Conservation (phyloP, 2,888 invertebrate genomes). For the Stomorhina lunata region DNA sequence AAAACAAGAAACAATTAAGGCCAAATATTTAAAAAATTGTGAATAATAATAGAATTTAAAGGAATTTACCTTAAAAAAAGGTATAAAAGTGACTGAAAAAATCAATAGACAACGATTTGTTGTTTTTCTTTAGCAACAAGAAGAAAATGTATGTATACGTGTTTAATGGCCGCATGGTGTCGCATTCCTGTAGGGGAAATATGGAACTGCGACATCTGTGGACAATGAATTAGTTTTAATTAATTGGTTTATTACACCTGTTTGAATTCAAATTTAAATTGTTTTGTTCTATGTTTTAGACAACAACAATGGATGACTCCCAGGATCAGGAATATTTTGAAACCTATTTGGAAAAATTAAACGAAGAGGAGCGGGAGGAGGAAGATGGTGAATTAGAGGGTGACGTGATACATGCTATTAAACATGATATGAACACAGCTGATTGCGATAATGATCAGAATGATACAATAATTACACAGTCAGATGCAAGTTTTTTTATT, state of each 20-base stretch:
- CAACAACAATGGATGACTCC: neutral
- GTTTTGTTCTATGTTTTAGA: neutral
- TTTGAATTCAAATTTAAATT: conserved; percentile 42
- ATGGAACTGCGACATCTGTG: conserved; percentile 48
- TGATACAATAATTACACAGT: conserved; percentile 30
- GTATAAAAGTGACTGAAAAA: neutral
- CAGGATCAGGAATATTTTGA: conserved; percentile 82
- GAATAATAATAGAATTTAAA: neutral
- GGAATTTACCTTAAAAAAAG: neutral
- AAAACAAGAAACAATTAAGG: neutral
- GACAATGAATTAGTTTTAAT: neutral
- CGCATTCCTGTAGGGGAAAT: neutral
- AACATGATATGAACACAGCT: conserved; percentile 23
- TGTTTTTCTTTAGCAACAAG: neutral
- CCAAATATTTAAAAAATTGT: neutral
- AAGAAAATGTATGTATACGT: conserved; percentile 27
- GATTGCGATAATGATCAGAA: conserved; percentile 44
- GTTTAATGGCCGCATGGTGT: conserved; percentile 45
- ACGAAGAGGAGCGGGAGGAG: conserved; percentile 87
- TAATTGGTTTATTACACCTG: neutral
- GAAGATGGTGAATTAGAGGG: conserved; percentile 71
- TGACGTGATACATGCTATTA: conserved; percentile 12
- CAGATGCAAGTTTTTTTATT: too few species aligned
- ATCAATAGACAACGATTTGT: conserved; percentile 1
- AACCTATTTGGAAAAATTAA: conserved; percentile 89